Evolutionary conservation across 2,888 invertebrate genomes (phyloP).

Genomic region (Stenurella melanura): DNA sequence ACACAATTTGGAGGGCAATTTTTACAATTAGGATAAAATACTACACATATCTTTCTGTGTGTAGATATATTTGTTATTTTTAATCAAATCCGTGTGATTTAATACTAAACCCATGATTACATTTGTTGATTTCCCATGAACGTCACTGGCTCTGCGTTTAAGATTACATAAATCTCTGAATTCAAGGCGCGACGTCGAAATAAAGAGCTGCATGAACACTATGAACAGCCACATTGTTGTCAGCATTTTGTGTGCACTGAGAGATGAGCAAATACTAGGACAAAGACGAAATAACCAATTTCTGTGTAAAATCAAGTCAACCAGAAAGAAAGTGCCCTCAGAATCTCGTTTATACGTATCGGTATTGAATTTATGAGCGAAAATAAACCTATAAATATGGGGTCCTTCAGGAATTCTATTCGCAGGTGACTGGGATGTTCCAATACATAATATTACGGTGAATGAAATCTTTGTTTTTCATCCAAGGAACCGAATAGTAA

Average conservation of each 20-base stretch:
- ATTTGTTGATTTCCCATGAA: neutral
- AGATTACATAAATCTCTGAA: neutral
- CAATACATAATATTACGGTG: neutral
- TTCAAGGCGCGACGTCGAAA: neutral
- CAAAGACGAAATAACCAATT: slow-evolving; percentile 18
- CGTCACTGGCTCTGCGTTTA: neutral
- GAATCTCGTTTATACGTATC: slow-evolving; percentile 11
- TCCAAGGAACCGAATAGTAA: neutral
- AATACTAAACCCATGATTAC: no score
- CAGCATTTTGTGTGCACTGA: neutral
- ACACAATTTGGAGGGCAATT: no score
- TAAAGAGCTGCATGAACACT: neutral
- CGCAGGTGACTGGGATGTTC: slow-evolving; percentile 7
- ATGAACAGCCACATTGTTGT: slow-evolving; percentile 2
- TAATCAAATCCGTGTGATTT: no score
- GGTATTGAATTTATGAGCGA: slow-evolving; percentile 19
- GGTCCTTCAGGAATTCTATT: neutral
- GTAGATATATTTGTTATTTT: no score
- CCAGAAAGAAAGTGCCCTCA: slow-evolving; percentile 3
- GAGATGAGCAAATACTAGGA: slow-evolving; percentile 7
- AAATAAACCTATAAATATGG: slow-evolving; percentile 18
- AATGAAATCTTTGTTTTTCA: neutral
- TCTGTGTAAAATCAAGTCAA: slow-evolving; percentile 13
- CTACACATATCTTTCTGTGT: no score
- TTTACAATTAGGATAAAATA: no score